Percentiles rank a stretch among this genome's conserved stretches.
Conservation (phyloP, 64 coral and sea anemone genomes). For the Exaiptasia diaphana region DNA sequence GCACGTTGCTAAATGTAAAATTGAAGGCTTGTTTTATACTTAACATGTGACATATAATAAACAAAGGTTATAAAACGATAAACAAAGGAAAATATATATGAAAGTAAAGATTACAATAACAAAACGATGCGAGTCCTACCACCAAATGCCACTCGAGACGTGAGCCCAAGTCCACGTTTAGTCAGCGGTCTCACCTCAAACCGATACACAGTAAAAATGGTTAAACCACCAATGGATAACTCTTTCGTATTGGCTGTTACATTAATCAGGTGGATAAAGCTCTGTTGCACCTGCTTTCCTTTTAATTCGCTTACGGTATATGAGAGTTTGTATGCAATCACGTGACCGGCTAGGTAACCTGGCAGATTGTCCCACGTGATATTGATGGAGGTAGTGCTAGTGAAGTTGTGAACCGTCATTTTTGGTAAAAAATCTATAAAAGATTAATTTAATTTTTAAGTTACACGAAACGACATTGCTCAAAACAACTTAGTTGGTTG, state of each 20-base stretch:
- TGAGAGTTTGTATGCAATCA: slow-evolving; percentile 37
- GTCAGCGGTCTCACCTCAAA: slow-evolving; percentile 32
- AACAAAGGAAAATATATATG: too few relatives aligned
- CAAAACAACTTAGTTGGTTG: background rate
- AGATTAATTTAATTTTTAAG: too few relatives aligned
- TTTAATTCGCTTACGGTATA: slow-evolving; percentile 12
- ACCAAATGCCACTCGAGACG: slow-evolving; percentile 3
- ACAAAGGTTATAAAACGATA: too few relatives aligned
- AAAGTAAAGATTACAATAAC: too few relatives aligned
- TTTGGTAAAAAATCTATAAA: slow-evolving; percentile 18
- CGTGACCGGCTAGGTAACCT: slow-evolving; percentile 14
- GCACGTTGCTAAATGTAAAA: slow-evolving; percentile 40
- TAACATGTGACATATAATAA: too few relatives aligned
- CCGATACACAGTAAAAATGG: slow-evolving; percentile 38
- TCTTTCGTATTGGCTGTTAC: slow-evolving; percentile 31
- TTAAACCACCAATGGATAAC: slow-evolving; percentile 1
- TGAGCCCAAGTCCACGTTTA: slow-evolving; percentile 3
- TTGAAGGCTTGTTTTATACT: too few relatives aligned
- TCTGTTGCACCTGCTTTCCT: background rate
- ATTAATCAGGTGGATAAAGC: background rate
- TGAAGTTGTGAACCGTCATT: background rate
- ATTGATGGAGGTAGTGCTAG: slow-evolving; percentile 11
- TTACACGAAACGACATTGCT: background rate
- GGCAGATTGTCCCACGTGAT: slow-evolving; percentile 42
- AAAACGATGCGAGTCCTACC: too few relatives aligned